Base-by-base conservation (phyloP, 2,888 invertebrate genomes). In the Leptarthrus brevirostris region DNA sequence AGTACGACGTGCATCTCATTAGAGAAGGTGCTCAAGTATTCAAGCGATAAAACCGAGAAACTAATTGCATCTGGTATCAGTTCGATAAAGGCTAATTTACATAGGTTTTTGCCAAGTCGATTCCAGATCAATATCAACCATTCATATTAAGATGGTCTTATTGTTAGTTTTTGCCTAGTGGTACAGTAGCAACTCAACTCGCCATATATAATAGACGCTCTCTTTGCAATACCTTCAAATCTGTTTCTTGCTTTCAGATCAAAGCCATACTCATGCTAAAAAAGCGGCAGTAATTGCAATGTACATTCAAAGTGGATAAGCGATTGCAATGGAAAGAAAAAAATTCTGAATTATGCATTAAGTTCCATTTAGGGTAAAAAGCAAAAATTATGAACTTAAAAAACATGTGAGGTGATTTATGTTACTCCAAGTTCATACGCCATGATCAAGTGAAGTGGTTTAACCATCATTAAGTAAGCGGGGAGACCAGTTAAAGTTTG, bases 401-500 rank as follows among this genome's bases (percentile, higher is more conserved):
- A 72, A 58, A 56, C 56, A 58, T 52, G 52, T 36, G 26, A 58
- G 74, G 75, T 75, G 75, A 75, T 75, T 75, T 75, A 74, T 75
- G 66, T 74, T 53, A 69, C 56, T 69, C 74, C 75, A 74, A 75
- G 75, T 75, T 72, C 75, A 75, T 75, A 73, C 74, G 72, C 74
- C 66, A 75, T 72, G 73, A 72, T 73, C 69, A 75, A 61, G 56
- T 34, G 66, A 66, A 74, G 64, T 61, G 75, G 40, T 10, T 44
- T 18, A 52, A 47, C 36, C 20, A 69, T 69, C 69, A 52, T 69
- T 69, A 69, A 22, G 52, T 24, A 54, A 26, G 49, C n/a, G 44
- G 20, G 20, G 52, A 30, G 20, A 34, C 20, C 2, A 44, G 4
- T 52, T 24, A 22, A 8, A 18, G 69, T 66, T 47, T 66, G 49